Base-by-base conservation (phyloP, 2,888 invertebrate genomes). In the Automeris io region DNA sequence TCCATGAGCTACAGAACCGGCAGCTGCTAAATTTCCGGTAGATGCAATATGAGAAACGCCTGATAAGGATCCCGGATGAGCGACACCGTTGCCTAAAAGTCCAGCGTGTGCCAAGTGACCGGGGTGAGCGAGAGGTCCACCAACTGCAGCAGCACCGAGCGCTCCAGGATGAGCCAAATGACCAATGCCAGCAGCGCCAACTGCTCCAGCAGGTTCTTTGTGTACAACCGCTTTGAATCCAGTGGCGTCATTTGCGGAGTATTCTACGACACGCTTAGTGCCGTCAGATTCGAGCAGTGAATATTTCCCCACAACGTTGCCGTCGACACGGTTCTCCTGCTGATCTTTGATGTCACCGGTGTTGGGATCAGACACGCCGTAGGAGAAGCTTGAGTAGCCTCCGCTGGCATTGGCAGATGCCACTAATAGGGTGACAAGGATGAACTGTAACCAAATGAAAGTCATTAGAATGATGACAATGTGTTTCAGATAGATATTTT, bases 301-400 rank as follows among this genome's bases (percentile, higher is more conserved):
- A 54, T 77, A 77, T 57, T 77, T 72, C 18, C 77, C 76, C 26
- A 88, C 87, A n/a, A 90, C 90, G 41, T 83, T 88, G 63, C 90
- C 90, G 12, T 90, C 90, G 35, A 86, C 82, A 11, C 90, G 87
- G 18, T 85, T 86, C 67, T 90, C 90, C 35, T 88, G 87, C 62
- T 90, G 90, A 37, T 70, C 72, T 43, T 77, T 76, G 24, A 73
- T 55, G 42, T 76, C 77, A 25, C 76, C 76, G 22, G 77, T 77
- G 54, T 71, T 63, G 4, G 76, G 77, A 47, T 77, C 77, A 33
- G 71, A 66, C 4, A 77, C 77, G 18, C 74, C 76, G 42, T 77
- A 77, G 5, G 76, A 74, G 49, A 75, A 77, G 53, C 73, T 74
- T 41, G 68, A 70, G 53, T 63, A 68, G 35, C 72, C 69, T 2